phyloP scores from a whole-genome alignment of 2,888 invertebrate genomes.

The Chrysolina haemoptera region DNA sequence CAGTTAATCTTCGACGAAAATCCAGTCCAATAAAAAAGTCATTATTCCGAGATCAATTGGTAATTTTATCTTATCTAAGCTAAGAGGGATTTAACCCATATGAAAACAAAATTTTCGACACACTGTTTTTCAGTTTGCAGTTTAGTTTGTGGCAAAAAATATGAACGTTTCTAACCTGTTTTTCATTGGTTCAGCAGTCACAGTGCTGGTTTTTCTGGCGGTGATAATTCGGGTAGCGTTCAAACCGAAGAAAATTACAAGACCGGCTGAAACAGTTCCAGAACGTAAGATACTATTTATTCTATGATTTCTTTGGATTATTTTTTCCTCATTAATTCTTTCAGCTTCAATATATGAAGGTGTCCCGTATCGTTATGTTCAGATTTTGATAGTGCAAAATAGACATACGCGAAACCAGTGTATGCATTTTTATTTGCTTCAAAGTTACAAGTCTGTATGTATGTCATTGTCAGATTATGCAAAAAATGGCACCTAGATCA shows the following conservation, averaged over 20 bases:
- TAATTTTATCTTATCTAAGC: slow-evolving; percentile 16
- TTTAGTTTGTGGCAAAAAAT: neutral
- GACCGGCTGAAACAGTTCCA: neutral
- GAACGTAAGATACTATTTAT: neutral
- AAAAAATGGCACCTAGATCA: too few species aligned
- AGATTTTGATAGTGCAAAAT: too few species aligned
- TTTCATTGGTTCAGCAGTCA: neutral
- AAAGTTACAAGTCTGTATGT: too few species aligned
- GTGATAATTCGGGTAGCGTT: neutral
- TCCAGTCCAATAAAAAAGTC: slow-evolving; percentile 9
- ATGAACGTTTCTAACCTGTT: neutral
- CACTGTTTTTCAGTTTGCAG: neutral
- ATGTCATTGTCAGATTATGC: too few species aligned
- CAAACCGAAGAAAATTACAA: neutral
- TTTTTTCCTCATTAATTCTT: too few species aligned
- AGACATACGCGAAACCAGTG: too few species aligned
- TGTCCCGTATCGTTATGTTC: too few species aligned
- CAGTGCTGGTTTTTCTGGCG: neutral
- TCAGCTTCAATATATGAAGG: too few species aligned
- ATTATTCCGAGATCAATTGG: neutral
- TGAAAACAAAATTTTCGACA: neutral
- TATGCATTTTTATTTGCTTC: too few species aligned
- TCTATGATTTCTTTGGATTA: too few species aligned
- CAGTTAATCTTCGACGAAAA: neutral
- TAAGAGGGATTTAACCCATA: neutral